Base-by-base conservation (phyloP, 2,888 invertebrate genomes). In the Ichneumoninae sp. region DNA sequence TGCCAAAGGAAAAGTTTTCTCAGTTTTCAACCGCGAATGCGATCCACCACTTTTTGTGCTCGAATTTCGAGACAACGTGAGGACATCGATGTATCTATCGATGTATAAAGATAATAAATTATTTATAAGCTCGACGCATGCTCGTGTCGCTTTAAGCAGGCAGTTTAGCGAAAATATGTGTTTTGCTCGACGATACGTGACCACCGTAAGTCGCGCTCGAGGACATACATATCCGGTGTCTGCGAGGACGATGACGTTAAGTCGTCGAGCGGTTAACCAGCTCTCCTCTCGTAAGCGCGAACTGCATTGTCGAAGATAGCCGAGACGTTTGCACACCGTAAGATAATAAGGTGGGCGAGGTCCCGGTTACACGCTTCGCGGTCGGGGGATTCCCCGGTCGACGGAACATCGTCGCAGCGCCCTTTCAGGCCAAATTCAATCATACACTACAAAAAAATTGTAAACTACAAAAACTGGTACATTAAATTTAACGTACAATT, bases 281-380 rank as follows among this genome's bases (percentile, higher is more conserved):
- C 57, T 78, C 57, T 74, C 30, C n/a, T 81, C 77, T 78, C 81
- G 60, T 75, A 78, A 44, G 57, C 63, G 44, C 71, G 54, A 33
- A 65, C 68, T 69, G 69, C 74, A 76, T 84, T 81, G 81, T 81
- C 75, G 81, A 81, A 73, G 81, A 26, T 63, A 65, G 77, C 77
- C 73, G 66, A 60, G 84, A 85, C 82, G 76, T 63, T 79, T 66
- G 75, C 70, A 44, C 60, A 71, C 60, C 71, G 65, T 63, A 79
- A 78, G 90, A 92, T 91, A 92, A 92, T 91, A 87, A 89, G 87
- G 88, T 91, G 91, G 91, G 91, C 91, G 91, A 89, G 88, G 90
- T 63, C 85, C 91, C 89, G 89, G 88, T 91, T 91, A 92, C 91
- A 91, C 90, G 91, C 84, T 91, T 89, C 88, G 88, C 91, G 89